These are phyloP conservation scores for Chaunax sp. DNA, from an alignment of 2,797 vertebrate genomes.

Conservation along the genomic window DNA sequence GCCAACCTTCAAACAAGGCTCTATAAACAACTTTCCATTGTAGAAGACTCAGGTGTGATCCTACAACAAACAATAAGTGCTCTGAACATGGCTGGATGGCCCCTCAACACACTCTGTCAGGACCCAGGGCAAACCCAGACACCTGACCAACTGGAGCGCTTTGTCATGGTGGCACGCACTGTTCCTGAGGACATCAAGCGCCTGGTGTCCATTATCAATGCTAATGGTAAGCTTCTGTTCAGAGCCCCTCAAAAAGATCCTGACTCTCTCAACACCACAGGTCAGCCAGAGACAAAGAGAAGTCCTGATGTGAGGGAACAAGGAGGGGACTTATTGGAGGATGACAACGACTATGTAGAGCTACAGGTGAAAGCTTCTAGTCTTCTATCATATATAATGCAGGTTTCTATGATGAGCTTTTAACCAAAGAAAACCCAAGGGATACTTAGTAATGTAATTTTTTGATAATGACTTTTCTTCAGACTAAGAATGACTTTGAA, in stretches of 20 bases:
- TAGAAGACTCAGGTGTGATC: constrained; percentile 88
- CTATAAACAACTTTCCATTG: constrained; percentile 87
- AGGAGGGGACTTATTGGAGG: constrained; percentile 57
- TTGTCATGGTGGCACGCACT: constrained; percentile 91
- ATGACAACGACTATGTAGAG: constrained; percentile 88
- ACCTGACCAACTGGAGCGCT: constrained; percentile 91
- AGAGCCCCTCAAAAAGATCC: constrained; percentile 68
- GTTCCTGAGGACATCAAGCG: constrained; percentile 93
- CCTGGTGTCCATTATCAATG: constrained; percentile 92
- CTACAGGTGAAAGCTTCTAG: constrained; percentile 79
- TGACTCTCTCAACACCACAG: constrained; percentile 50
- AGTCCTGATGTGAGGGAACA: constrained; percentile 36
- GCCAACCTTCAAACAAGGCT: constrained; percentile 88
- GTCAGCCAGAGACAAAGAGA: constrained; percentile 45
- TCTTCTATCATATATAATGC: not conserved
- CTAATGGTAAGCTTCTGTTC: constrained; percentile 94
- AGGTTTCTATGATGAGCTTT: not conserved
- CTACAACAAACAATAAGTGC: constrained; percentile 84
- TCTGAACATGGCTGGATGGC: constrained; percentile 86
- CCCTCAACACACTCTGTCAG: constrained; percentile 84
- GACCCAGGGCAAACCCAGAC: constrained; percentile 80
- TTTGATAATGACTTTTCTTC: constrained; percentile 26
- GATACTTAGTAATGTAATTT: not conserved
- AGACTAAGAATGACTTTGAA: constrained; percentile 83
- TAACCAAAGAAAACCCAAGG: not conserved